These are phyloP conservation scores for Clanis bilineata DNA, from an alignment of 2,888 invertebrate species.

Conservation along the genomic window DNA sequence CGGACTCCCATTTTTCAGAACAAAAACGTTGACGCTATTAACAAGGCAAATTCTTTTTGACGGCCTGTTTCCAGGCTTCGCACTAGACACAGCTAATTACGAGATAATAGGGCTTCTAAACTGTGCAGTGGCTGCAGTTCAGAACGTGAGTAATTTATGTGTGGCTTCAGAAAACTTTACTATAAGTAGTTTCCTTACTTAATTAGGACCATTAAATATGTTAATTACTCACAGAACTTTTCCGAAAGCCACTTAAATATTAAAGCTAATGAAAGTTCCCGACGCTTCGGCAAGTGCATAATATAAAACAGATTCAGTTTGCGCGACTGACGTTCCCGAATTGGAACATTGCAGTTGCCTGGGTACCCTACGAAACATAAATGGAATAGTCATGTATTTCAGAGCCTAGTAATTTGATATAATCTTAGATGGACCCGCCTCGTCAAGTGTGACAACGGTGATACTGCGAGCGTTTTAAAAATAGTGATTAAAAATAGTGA, in stretches of 20 bases:
- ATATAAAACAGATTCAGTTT: constrained; percentile 39
- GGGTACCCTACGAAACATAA: constrained; percentile 58
- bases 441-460: constrained; percentile 41
- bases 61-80: constrained; percentile 22
- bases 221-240: constrained; percentile 28
- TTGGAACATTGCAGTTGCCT: constrained; percentile 49
- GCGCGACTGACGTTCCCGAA: constrained; percentile 48
- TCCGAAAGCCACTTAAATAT: constrained; percentile 32
- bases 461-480: constrained; percentile 36
- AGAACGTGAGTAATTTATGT: constrained; percentile 10
- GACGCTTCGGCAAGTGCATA: constrained; percentile 38
- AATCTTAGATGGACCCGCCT: constrained; percentile 47
- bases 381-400: constrained; percentile 74
- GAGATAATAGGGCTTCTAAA: neutral
- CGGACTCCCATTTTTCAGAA: constrained; percentile 42
- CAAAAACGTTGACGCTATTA: constrained; percentile 52
- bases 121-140: neutral
- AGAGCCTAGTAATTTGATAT: constrained; percentile 58
- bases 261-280: constrained; percentile 33
- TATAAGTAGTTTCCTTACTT: constrained; percentile 28
- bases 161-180: constrained; percentile 19
- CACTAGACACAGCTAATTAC: neutral
- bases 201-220: constrained; percentile 28
- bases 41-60: constrained; percentile 48
- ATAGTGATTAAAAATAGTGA: constrained; percentile 39